These are phyloP conservation scores for Rattus rattus DNA, from an alignment of 2,113 vertebrate species.

Conservation along the genomic window DNA sequence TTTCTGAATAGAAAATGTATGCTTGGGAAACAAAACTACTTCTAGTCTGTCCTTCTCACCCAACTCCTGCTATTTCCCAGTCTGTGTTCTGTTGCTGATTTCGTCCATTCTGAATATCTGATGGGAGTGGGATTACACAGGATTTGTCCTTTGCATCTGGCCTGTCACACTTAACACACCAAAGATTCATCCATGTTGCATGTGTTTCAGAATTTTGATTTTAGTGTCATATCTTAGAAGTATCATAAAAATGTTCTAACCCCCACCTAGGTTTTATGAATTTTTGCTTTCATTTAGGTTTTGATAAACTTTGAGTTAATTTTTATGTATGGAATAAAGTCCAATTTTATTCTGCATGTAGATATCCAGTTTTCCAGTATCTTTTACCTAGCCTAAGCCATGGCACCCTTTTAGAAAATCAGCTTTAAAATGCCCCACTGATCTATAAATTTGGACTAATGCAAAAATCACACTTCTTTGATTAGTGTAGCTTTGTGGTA, in stretches of 20 bases:
- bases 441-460: not conserved
- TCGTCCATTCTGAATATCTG: not conserved
- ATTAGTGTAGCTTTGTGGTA: not conserved
- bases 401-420: not conserved
- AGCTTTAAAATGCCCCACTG: not conserved
- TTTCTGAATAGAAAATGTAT: not conserved
- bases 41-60: not conserved
- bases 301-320: not conserved
- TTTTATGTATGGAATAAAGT: not conserved
- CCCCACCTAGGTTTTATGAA: not conserved
- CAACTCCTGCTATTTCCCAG: not conserved
- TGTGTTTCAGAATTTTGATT: not conserved
- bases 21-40: not conserved
- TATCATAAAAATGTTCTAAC: not conserved
- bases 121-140: not conserved
- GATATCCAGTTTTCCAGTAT: not conserved
- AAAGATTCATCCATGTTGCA: not conserved
- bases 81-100: conserved; percentile 7
- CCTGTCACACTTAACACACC: conserved; percentile 23
- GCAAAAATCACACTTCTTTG: not conserved
- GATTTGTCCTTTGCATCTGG: not conserved
- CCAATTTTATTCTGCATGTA: not conserved
- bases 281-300: not conserved
- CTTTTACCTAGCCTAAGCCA: not conserved
- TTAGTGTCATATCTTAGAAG: not conserved